Evolutionary conservation across 2,113 vertebrate species (phyloP).

Genomic region (Brachirus orientalis): DNA sequence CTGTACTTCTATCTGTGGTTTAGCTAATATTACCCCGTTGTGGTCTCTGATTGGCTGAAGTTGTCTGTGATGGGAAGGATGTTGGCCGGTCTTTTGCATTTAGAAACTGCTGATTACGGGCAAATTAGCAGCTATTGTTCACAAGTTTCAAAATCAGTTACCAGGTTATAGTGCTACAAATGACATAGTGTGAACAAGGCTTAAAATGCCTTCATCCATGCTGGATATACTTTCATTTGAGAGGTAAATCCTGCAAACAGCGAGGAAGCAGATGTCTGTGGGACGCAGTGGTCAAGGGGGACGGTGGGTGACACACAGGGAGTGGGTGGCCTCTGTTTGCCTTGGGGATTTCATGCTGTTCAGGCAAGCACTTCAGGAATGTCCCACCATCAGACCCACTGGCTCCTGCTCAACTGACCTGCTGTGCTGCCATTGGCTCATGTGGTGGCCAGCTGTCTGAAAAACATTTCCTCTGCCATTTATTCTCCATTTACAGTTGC

Average conservation of each 20-base stretch:
- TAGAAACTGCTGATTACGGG: too few species aligned
- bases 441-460: constrained; percentile 63
- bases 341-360: constrained; percentile 72
- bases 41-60: too few species aligned
- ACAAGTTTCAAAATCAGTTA: too few species aligned
- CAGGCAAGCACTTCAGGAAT: constrained; percentile 76
- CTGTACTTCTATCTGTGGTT: too few species aligned
- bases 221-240: background rate
- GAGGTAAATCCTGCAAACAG: background rate
- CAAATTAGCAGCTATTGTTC: too few species aligned
- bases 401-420: constrained; percentile 67
- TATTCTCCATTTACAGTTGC: constrained; percentile 39
- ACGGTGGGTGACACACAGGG: constrained; percentile 38
- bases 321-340: constrained; percentile 74
- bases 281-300: constrained; percentile 9
- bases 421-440: constrained; percentile 55
- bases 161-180: too few species aligned
- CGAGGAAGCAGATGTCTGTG: background rate
- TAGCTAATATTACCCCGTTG: too few species aligned
- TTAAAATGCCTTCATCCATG: too few species aligned
- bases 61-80: too few species aligned
- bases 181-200: too few species aligned
- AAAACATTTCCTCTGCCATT: constrained; percentile 43
- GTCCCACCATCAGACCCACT: constrained; percentile 69
- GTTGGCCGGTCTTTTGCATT: too few species aligned